Evolutionary conservation across 2,888 invertebrate genomes (phyloP), one percentile per base, ranked within the genome.

Genomic region (Coelopa pilipes): DNA sequence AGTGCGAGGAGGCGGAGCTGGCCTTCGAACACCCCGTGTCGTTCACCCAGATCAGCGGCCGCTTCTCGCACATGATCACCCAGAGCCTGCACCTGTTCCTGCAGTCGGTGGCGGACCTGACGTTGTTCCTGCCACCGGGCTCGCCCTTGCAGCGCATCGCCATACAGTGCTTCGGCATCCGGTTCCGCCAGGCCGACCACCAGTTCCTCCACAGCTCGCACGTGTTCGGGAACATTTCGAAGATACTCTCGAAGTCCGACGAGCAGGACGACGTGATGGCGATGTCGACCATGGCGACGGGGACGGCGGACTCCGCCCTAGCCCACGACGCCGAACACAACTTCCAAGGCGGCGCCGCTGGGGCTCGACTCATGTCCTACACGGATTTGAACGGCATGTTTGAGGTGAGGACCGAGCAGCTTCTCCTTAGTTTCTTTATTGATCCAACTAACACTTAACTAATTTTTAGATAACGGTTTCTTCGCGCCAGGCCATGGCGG

Each of bases 201-300:
- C 92, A 94, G 81, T 98, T 98, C 87, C 89, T 98, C 46, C 98
- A 98, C 86, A 86, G 84, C 71, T 94, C 95, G 75, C 96, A 96
- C 88, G 97, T 98, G 12, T 98, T 98, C 88, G 96, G 94, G 83
- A 97, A 97, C 85, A 96, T 98, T 81, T 97, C 97, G 84, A 96
- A 96, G 89, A 98, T 98, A 75, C 89, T 98, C 71, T 97, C 97
- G 0, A 93, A 96, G 79, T 94, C 96, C 1, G 97, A 98, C 83
- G 97, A 96, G 80, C 93, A 89, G 50, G 88, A 88, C 12, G 89
- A 89, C 79, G 89, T 90, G 50, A 81, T 87, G 76, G 83, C 84
- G 2, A 80, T 85, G 2, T 88, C 88, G 1, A 82, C 82, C 11
- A 79, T 85, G 78, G 79, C 82, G 9, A 81, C 82, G 75, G 65